Conservation (phyloP, 92 coral and sea anemone species). For the Desmophyllum pertusum region DNA sequence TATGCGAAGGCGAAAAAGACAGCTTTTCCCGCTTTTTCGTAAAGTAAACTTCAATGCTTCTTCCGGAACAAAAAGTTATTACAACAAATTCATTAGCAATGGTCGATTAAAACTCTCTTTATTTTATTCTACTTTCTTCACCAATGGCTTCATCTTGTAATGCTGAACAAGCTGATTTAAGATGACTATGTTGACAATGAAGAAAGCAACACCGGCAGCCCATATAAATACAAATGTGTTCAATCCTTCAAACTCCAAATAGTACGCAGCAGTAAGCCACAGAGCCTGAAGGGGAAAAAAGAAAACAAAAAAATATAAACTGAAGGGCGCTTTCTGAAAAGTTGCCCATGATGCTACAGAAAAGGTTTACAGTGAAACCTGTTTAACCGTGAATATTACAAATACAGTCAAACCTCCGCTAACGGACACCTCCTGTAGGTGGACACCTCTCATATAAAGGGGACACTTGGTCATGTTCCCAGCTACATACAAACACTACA, state of each 20-base stretch:
- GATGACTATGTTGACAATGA: constrained; percentile 84
- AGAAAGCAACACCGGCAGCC: constrained; percentile 84
- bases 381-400: neutral
- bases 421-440: too few species aligned
- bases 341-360: neutral
- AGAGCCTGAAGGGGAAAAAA: constrained; percentile 65
- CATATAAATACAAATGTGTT: constrained; percentile 85
- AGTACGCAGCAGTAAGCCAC: constrained; percentile 89
- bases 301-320: neutral
- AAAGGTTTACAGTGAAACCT: neutral
- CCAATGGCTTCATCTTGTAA: constrained; percentile 23
- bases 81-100: neutral
- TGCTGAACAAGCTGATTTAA: constrained; percentile 62
- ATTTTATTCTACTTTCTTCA: constrained; percentile 6
- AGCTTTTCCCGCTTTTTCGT: neutral
- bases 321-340: neutral
- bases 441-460: too few species aligned
- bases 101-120: neutral
- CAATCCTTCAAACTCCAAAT: constrained; percentile 91
- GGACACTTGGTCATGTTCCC: too few species aligned
- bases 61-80: neutral
- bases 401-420: too few species aligned
- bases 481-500: too few species aligned
- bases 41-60: neutral
- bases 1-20: neutral